These are phyloP conservation scores for Aleiodes testaceus DNA, from an alignment of 2,888 invertebrate genomes.

Conservation along the genomic window DNA sequence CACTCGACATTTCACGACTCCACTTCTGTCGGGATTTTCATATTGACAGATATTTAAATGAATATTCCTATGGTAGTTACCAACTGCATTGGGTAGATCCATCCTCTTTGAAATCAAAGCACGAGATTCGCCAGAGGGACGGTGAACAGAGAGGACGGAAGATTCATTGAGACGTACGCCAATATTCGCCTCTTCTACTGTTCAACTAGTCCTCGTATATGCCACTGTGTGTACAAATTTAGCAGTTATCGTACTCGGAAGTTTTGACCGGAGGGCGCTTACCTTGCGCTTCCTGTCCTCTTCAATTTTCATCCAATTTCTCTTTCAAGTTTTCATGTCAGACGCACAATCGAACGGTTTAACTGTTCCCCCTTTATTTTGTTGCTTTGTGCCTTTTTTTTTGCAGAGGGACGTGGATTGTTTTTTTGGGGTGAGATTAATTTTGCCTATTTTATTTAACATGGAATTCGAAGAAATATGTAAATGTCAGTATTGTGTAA, in stretches of 20 bases:
- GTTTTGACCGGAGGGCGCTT: conserved; percentile 48
- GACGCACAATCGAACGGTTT: conserved; percentile 1
- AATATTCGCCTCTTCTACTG: conserved; percentile 53
- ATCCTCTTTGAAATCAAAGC: conserved; percentile 70
- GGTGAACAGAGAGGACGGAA: conserved; percentile 46
- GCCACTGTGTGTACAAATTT: conserved; percentile 10
- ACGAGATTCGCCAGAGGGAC: conserved; percentile 49
- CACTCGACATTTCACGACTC: conserved; percentile 47
- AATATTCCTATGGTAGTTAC: conserved; percentile 65
- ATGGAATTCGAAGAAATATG: no score
- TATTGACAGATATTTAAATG: conserved; percentile 73
- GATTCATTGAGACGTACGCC: conserved; percentile 65
- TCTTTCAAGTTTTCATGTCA: conserved; percentile 22
- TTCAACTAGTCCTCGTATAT: conserved; percentile 9
- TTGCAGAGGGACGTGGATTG: no score
- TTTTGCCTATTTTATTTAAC: no score
- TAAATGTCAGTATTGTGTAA: no score
- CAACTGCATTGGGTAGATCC: no score
- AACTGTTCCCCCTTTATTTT: neutral
- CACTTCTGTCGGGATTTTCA: conserved; percentile 58
- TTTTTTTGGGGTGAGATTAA: no score
- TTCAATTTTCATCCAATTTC: neutral
- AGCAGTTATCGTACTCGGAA: conserved; percentile 29
- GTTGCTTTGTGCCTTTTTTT: neutral
- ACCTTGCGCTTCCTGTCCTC: conserved; percentile 3